These are phyloP conservation scores for Chromis chromis DNA, from an alignment of 2,797 vertebrate species.

Conservation along the genomic window DNA sequence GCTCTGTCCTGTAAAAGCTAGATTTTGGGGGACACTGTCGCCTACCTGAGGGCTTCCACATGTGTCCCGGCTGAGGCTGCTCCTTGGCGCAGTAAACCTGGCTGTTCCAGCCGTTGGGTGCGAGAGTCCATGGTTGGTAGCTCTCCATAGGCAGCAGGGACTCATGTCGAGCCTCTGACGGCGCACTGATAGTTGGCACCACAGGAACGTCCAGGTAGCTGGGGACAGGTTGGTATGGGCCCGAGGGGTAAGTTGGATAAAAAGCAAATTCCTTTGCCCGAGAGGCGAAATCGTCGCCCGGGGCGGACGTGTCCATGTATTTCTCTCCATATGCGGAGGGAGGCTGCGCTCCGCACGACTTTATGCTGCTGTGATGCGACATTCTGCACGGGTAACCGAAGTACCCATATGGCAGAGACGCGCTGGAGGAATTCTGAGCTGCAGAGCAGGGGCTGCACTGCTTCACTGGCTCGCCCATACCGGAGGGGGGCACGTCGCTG, in stretches of 20 bases:
- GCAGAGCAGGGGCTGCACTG: slow-evolving; percentile 96
- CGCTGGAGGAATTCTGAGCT: slow-evolving; percentile 93
- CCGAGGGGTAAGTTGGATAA: slow-evolving; percentile 94
- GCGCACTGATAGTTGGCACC: slow-evolving; percentile 90
- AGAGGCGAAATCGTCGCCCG: slow-evolving; percentile 94
- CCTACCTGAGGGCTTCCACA: slow-evolving; percentile 97
- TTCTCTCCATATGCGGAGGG: slow-evolving; percentile 91
- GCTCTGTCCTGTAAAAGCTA: slow-evolving; percentile 4
- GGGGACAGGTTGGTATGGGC: slow-evolving; percentile 96
- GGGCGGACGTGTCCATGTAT: slow-evolving; percentile 95
- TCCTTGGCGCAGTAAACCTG: slow-evolving; percentile 98
- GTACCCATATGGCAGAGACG: slow-evolving; percentile 95
- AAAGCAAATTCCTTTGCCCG: slow-evolving; percentile 97
- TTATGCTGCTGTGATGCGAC: slow-evolving; percentile 92
- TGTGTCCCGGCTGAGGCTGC: slow-evolving; percentile 92
- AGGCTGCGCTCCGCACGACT: slow-evolving; percentile 91
- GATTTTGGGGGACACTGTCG: not conserved
- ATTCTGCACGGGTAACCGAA: slow-evolving; percentile 97
- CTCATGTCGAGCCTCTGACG: slow-evolving; percentile 94
- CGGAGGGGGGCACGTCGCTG: slow-evolving; percentile 88
- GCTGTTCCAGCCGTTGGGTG: slow-evolving; percentile 94
- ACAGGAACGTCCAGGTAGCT: slow-evolving; percentile 96
- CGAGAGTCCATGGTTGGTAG: slow-evolving; percentile 96
- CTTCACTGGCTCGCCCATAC: slow-evolving; percentile 92
- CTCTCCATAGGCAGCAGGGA: slow-evolving; percentile 93